Percentiles rank a stretch among this genome's conserved stretches.
Conservation (phyloP, 2,888 invertebrate genomes). For the Idaea straminata region DNA sequence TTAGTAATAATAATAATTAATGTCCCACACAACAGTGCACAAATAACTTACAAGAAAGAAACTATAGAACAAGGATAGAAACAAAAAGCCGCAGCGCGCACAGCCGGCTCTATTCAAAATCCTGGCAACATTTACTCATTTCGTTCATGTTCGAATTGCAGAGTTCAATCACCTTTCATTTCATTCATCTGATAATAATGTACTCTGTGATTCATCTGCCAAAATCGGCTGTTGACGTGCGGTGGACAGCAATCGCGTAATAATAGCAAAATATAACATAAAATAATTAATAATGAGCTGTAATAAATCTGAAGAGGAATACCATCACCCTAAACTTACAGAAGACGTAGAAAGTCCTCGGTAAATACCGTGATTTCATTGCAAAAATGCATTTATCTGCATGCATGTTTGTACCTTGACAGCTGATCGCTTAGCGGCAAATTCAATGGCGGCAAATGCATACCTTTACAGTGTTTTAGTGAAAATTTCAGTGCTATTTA, state of each 20-base stretch:
- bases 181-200: neutral
- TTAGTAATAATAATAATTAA: too few relatives aligned
- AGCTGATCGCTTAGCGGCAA: conserved; percentile 75
- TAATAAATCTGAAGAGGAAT: conserved; percentile 48
- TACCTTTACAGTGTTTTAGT: conserved; percentile 16
- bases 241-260: conserved; percentile 23
- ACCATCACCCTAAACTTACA: conserved; percentile 33
- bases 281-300: conserved; percentile 48
- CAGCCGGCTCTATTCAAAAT: too few relatives aligned
- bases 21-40: too few relatives aligned
- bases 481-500: conserved; percentile 3
- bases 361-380: conserved; percentile 42
- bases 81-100: too few relatives aligned
- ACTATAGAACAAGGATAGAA: too few relatives aligned
- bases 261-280: conserved; percentile 14
- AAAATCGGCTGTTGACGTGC: conserved; percentile 9
- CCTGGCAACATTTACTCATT: too few relatives aligned
- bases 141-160: too few relatives aligned
- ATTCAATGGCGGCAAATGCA: conserved; percentile 66
- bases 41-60: too few relatives aligned
- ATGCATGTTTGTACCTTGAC: conserved; percentile 49
- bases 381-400: conserved; percentile 28
- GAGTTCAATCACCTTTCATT: conserved; percentile 5
- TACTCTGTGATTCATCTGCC: too few relatives aligned
- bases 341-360: conserved; percentile 59